Percentiles rank a stretch among this genome's conserved stretches.
Conservation (phyloP, 2,113 vertebrate species). For the Eudyptes chrysolophus region DNA sequence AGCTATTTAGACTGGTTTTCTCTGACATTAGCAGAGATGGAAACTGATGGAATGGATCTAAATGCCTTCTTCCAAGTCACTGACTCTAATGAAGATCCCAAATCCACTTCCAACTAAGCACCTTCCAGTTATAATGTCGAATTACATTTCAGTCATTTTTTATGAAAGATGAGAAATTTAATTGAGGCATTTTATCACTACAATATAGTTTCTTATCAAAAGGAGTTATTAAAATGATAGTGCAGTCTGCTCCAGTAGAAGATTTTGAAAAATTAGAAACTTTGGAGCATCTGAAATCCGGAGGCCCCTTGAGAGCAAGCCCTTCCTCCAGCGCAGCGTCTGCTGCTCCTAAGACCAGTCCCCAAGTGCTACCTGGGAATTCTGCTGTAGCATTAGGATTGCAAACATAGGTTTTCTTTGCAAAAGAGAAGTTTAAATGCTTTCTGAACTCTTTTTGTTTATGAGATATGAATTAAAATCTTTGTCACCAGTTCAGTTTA, state of each 20-base stretch:
- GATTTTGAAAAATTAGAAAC: background rate
- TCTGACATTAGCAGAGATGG: slow-evolving; percentile 31
- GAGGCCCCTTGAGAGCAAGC: accelerated
- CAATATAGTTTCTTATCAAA: background rate
- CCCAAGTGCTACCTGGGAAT: background rate
- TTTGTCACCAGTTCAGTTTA: background rate
- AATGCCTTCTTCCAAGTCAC: slow-evolving; percentile 52
- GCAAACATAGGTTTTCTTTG: background rate
- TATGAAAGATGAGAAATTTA: slow-evolving; percentile 36
- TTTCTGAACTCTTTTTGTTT: background rate
- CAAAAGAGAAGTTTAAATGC: background rate
- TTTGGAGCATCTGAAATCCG: background rate
- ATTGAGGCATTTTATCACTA: slow-evolving; percentile 15
- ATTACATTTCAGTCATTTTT: slow-evolving; percentile 21
- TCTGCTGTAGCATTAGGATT: background rate
- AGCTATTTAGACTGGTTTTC: slow-evolving; percentile 34
- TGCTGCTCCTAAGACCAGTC: background rate
- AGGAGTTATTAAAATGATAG: background rate
- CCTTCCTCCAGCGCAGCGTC: accelerated
- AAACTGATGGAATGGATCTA: slow-evolving; percentile 53
- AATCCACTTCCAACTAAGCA: slow-evolving; percentile 22
- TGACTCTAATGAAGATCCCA: slow-evolving; percentile 61
- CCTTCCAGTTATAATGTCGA: background rate
- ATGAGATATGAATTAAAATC: background rate
- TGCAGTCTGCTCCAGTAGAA: background rate